Evolutionary conservation across 2,888 invertebrate genomes (phyloP), one percentile per base, ranked within the genome.

Genomic region (Doris montereyensis): DNA sequence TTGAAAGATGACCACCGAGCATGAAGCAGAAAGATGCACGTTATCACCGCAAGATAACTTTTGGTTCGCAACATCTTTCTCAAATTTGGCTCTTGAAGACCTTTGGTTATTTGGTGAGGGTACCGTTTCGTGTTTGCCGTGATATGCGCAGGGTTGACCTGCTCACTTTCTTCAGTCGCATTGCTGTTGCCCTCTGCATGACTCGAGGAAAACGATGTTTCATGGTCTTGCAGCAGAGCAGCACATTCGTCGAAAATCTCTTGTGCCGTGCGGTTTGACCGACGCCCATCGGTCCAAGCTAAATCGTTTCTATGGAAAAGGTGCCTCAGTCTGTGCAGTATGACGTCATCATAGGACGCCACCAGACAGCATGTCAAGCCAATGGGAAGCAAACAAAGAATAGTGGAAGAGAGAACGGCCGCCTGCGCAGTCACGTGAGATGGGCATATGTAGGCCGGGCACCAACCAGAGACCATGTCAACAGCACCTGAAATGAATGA

Each of bases 391-490:
- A n/a, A n/a, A 17, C 52, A 41, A 5, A 41, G 8, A 10, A 17
- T 41, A 17, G 17, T 41, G 52, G 52, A 41, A 41, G 52, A 41
- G 8, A 41, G 17, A 10, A 41, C 17, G 52, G 52, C 52, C 8
- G 52, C 52, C 8, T 41, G 52, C 5, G 17, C 52, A 17, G 52
- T 41, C 52, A 41, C 52, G 52, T 41, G 52, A 17, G 5, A 5
- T 5, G 5, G 17, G 52, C 52, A 41, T 5, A 10, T 41, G 52
- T 10, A 17, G 52, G 5, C 5, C 8, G 52, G 52, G 17, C 52
- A 41, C 52, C 52, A 41, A 32, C 65, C 65, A 26, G 78, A 73
- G 8, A 78, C 72, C 8, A 32, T 41, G 13, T 79, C 79, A n/a
- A n/a, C n/a, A n/a, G n/a, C n/a, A n/a, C n/a, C n/a, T n/a, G n/a